Conservation (phyloP, 2,888 invertebrate species). For the Ophioninae sp. region DNA sequence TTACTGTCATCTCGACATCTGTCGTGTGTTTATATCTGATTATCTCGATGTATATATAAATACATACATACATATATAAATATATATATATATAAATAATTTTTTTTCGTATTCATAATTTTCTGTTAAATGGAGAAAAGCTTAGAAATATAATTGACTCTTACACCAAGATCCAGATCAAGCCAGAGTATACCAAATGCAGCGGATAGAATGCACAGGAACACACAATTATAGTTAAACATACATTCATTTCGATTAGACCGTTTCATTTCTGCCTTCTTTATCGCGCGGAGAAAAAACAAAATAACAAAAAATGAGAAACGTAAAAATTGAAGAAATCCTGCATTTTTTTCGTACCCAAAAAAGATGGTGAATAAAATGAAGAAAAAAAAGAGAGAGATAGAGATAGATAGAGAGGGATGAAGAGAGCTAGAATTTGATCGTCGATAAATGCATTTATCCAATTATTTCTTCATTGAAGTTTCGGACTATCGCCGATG, state of each 20-base stretch:
- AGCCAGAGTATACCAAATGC: slow-evolving; percentile 81
- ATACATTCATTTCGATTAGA: slow-evolving; percentile 69
- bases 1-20: neutral
- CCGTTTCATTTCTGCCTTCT: slow-evolving; percentile 2
- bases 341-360: neutral
- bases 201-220: slow-evolving; percentile 81
- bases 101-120: slow-evolving; percentile 25
- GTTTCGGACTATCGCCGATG: neutral
- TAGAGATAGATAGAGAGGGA: neutral
- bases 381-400: neutral
- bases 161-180: slow-evolving; percentile 81
- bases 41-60: slow-evolving; percentile 53
- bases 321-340: neutral
- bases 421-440: neutral
- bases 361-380: neutral
- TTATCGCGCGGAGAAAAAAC: neutral
- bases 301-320: neutral
- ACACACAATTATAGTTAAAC: slow-evolving; percentile 79
- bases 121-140: slow-evolving; percentile 75
- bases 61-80: slow-evolving; percentile 27
- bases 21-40: slow-evolving; percentile 23
- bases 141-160: slow-evolving; percentile 80
- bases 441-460: neutral
- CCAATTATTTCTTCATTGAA: neutral
- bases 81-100: slow-evolving; percentile 10